These are phyloP conservation scores for Eudiplozoon nipponicum DNA, from an alignment of 2,888 invertebrate genomes.

Conservation along the genomic window DNA sequence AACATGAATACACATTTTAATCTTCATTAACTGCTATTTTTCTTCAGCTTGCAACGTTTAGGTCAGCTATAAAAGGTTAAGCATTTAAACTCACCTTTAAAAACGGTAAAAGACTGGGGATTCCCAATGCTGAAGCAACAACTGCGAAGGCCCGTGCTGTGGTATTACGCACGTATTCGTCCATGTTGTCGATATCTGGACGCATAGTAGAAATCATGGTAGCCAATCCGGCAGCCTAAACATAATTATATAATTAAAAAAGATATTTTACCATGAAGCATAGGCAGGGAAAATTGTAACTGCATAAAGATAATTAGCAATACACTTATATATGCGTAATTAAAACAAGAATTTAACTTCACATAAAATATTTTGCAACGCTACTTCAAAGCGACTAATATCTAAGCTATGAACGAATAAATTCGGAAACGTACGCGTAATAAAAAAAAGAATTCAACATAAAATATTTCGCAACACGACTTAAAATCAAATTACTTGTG, in stretches of 20 bases:
- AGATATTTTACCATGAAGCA: no score
- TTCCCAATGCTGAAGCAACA: constrained; percentile 85
- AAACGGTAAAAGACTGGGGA: constrained; percentile 78
- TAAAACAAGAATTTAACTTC: not conserved
- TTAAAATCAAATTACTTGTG: no score
- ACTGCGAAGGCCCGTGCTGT: constrained; percentile 98
- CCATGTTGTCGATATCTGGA: constrained; percentile 95
- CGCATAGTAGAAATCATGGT: constrained; percentile 99
- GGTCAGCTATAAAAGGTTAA: not conserved
- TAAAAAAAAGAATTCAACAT: no score
- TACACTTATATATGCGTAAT: not conserved
- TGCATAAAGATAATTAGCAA: no score
- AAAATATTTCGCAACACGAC: no score
- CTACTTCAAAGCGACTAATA: not conserved
- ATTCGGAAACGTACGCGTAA: no score
- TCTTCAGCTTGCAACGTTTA: not conserved
- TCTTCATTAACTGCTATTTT: no score
- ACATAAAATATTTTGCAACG: not conserved
- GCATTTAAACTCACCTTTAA: constrained; percentile 36
- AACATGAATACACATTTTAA: no score
- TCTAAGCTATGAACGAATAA: not conserved
- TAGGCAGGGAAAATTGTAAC: no score
- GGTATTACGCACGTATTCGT: constrained; percentile 92
- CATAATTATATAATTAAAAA: constrained; percentile 15
- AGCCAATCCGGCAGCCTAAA: constrained; percentile 60